Conservation (phyloP, 1,140 invertebrate species). For the Neodiprion fabricii region DNA sequence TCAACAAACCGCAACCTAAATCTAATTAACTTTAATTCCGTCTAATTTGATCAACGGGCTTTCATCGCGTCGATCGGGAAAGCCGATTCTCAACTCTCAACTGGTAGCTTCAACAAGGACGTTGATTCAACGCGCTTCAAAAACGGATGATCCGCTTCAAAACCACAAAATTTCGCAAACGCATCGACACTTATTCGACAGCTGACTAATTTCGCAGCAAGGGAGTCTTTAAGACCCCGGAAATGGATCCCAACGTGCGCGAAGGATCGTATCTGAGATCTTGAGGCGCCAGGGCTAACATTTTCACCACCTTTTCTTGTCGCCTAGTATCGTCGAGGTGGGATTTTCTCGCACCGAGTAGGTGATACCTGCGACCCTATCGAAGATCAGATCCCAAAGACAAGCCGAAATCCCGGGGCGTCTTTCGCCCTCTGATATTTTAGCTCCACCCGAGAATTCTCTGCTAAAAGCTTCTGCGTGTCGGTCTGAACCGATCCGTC, state of each 20-base stretch:
- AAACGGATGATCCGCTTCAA: too few relatives aligned
- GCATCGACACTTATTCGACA: too few relatives aligned
- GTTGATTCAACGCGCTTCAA: too few relatives aligned
- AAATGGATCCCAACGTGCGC: too few relatives aligned
- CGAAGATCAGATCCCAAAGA: constrained; percentile 44
- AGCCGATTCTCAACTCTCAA: too few relatives aligned
- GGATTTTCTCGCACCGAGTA: neutral
- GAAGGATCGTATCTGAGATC: constrained; percentile 25
- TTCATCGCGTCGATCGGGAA: constrained; percentile 5
- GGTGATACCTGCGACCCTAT: neutral
- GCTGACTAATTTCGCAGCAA: too few relatives aligned
- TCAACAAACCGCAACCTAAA: constrained; percentile 2
- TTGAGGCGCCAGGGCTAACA: constrained; percentile 44
- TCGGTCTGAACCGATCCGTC: constrained; percentile 13
- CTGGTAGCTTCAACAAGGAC: too few relatives aligned
- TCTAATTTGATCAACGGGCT: constrained; percentile 32
- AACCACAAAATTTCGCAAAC: too few relatives aligned
- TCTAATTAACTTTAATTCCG: constrained; percentile 41
- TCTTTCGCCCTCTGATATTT: neutral
- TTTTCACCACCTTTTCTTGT: constrained; percentile 46
- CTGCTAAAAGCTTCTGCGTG: constrained; percentile 38
- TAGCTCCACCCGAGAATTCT: neutral
- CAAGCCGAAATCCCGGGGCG: constrained; percentile 21
- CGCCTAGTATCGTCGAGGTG: neutral
- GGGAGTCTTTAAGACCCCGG: too few relatives aligned